A percentile compares a stretch with the other conserved stretches of the same genome.
phyloP scores from a whole-genome alignment of 2,113 vertebrate species.

The Ramphastos sulfuratus region DNA sequence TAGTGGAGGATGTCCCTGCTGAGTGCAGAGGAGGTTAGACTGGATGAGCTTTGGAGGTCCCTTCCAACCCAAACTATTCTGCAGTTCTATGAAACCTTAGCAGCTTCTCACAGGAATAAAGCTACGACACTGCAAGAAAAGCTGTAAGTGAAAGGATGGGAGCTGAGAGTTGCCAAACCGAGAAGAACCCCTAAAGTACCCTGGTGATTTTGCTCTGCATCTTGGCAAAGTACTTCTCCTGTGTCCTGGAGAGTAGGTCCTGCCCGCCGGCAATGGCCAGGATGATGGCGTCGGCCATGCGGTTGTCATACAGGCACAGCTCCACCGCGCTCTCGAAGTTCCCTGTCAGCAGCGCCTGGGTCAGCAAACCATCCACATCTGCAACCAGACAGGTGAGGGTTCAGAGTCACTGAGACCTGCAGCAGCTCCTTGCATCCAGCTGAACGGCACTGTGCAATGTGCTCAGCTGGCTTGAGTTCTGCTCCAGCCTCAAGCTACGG shows the following conservation, averaged over 20 bases:
- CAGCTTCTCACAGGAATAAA: background rate
- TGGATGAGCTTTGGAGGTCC: too few species aligned
- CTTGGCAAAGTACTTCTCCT: conserved; percentile 91
- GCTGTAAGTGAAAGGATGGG: background rate
- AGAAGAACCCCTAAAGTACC: conserved; percentile 72
- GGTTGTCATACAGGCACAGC: conserved; percentile 92
- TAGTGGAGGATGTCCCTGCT: too few species aligned
- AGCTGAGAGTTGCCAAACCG: background rate
- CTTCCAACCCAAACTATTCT: too few species aligned
- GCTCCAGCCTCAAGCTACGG: too few species aligned
- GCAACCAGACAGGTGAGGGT: background rate
- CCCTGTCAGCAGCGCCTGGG: conserved; percentile 91
- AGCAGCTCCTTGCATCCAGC: too few species aligned
- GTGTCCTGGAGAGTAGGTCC: conserved; percentile 89
- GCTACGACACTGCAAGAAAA: background rate
- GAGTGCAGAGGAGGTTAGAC: too few species aligned
- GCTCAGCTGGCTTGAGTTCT: too few species aligned
- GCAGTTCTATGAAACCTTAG: background rate
- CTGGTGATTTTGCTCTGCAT: conserved; percentile 91
- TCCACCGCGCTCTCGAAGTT: conserved; percentile 92
- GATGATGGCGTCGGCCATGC: conserved; percentile 96
- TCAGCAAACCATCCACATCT: conserved; percentile 96
- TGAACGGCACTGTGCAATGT: too few species aligned
- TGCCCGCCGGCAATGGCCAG: conserved; percentile 92
- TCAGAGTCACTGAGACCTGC: background rate